phyloP scores from a whole-genome alignment of 2,888 invertebrate species.

The Bhutanitis thaidina region DNA sequence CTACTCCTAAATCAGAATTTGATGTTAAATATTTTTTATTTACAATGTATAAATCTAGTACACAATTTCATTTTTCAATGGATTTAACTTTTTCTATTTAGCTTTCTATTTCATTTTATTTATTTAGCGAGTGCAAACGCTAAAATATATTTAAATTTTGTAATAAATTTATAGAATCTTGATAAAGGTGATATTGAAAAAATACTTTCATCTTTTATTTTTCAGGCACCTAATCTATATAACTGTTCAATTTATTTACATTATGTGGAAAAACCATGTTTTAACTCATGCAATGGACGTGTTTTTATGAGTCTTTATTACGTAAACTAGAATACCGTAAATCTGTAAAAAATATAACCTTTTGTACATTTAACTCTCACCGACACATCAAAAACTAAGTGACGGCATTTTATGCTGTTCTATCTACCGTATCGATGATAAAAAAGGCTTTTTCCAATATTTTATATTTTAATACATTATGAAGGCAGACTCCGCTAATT shows the following conservation, averaged over 20 bases:
- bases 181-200: constrained; percentile 58
- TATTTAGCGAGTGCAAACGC: constrained; percentile 15
- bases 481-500: constrained; percentile 44
- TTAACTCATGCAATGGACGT: constrained; percentile 62
- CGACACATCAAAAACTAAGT: constrained; percentile 52
- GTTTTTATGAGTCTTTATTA: constrained; percentile 53
- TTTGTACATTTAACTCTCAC: constrained; percentile 53
- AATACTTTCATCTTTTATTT: constrained; percentile 55
- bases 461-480: constrained; percentile 45
- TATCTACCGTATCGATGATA: constrained; percentile 49
- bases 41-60: constrained; percentile 30
- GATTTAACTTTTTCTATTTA: constrained; percentile 10
- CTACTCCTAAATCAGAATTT: not conserved
- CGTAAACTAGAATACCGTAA: constrained; percentile 57
- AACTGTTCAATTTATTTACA: constrained; percentile 48
- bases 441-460: constrained; percentile 47
- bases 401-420: constrained; percentile 63
- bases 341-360: constrained; percentile 75
- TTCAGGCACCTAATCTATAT: constrained; percentile 66
- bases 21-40: constrained; percentile 2
- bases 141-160: constrained; percentile 35
- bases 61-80: constrained; percentile 28
- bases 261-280: constrained; percentile 49
- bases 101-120: constrained; percentile 15
- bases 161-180: constrained; percentile 35